A percentile compares a stretch with the other conserved stretches of the same genome.
phyloP scores from a whole-genome alignment of 2,888 invertebrate genomes.

The Barypeithes pellucidus region DNA sequence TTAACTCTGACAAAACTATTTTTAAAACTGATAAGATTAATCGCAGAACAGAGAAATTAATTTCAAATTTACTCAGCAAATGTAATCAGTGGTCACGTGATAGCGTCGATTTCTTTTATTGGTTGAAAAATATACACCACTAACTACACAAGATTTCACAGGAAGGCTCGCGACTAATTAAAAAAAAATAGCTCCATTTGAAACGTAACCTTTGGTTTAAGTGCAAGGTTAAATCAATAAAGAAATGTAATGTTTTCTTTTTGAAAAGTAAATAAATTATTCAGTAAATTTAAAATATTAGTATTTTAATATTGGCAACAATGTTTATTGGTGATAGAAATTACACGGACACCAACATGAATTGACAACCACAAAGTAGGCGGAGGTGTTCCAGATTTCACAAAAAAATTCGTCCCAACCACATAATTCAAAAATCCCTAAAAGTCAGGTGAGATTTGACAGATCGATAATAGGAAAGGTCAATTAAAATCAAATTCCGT shows the following conservation, averaged over 20 bases:
- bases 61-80: constrained; percentile 34
- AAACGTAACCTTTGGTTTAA: constrained; percentile 25
- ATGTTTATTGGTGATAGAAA: not conserved
- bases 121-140: constrained; percentile 20
- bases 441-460: constrained; percentile 11
- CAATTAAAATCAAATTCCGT: not conserved
- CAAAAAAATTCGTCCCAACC: not conserved
- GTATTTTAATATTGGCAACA: constrained; percentile 6
- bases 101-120: constrained; percentile 14
- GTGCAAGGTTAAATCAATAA: constrained; percentile 32
- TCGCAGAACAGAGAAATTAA: constrained; percentile 38
- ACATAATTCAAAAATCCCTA: not conserved
- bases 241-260: constrained; percentile 14
- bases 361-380: no score
- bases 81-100: constrained; percentile 36
- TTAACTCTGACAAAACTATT: constrained; percentile 40
- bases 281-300: not conserved
- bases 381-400: not conserved
- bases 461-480: not conserved
- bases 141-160: constrained; percentile 9
- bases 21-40: constrained; percentile 52
- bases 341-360: not conserved
- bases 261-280: not conserved
- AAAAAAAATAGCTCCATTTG: not conserved
- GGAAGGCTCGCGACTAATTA: not conserved